Conservation (phyloP, 2,888 invertebrate genomes). For the Agonopterix heracliana region DNA sequence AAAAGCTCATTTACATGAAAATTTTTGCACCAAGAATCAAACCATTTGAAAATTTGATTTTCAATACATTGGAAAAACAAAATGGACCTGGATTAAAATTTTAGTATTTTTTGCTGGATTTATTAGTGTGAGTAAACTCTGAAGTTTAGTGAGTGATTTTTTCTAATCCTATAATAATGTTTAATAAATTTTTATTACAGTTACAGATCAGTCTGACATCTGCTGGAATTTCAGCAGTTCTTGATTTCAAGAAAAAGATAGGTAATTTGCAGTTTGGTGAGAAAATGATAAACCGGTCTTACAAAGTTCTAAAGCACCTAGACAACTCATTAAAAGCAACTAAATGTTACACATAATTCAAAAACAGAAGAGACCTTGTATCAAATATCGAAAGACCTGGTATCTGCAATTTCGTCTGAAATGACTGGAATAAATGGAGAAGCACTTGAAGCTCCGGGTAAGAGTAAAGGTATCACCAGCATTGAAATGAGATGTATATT, state of each 20-base stretch:
- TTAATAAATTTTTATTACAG: not conserved
- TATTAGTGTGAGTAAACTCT: too few relatives aligned
- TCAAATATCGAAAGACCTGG: conserved; percentile 62
- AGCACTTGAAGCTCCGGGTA: conserved; percentile 63
- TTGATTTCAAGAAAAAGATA: conserved; percentile 52
- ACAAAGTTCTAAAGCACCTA: conserved; percentile 53
- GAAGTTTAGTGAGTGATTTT: too few relatives aligned
- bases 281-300: conserved; percentile 40
- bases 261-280: conserved; percentile 30
- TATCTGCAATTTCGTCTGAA: conserved; percentile 63
- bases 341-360: conserved; percentile 59
- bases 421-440: conserved; percentile 64
- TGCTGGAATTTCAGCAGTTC: conserved; percentile 61
- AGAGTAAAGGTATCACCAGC: conserved; percentile 62
- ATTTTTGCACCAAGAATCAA: too few relatives aligned
- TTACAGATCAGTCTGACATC: conserved; percentile 28
- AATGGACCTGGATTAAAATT: too few relatives aligned
- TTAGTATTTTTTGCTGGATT: too few relatives aligned
- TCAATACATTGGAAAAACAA: too few relatives aligned
- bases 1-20: too few relatives aligned
- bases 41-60: too few relatives aligned
- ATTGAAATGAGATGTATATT: conserved; percentile 65
- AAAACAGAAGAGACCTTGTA: conserved; percentile 62
- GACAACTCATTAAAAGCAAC: conserved; percentile 51
- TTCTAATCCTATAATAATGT: too few relatives aligned